Percentiles rank a stretch among this genome's conserved stretches.
phyloP scores from a whole-genome alignment of 2,888 invertebrate species.

The Oeneis ivallda region DNA sequence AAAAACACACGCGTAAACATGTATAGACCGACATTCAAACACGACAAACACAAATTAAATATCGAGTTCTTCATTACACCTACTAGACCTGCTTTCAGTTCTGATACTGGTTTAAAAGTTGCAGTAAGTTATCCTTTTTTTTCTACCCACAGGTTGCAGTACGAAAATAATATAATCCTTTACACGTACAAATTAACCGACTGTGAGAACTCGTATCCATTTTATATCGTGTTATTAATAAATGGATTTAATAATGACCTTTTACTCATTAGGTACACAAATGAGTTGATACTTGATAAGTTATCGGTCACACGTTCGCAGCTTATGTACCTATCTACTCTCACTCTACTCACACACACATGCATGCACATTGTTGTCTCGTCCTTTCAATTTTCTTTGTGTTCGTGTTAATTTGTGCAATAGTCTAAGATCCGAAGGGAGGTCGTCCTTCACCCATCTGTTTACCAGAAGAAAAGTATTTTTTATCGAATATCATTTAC shows the following conservation, averaged over 20 bases:
- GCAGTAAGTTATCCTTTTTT: not conserved
- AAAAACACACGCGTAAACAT: constrained; percentile 59
- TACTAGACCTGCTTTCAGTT: not conserved
- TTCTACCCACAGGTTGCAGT: not conserved
- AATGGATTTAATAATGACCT: constrained; percentile 19
- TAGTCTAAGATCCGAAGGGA: no score
- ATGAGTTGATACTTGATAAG: constrained; percentile 17
- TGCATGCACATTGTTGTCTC: no score
- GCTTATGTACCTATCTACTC: no score
- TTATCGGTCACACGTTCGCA: constrained; percentile 5
- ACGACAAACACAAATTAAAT: constrained; percentile 37
- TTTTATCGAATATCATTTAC: no score
- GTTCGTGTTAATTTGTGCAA: no score
- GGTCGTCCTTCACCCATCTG: no score
- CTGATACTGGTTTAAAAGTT: not conserved
- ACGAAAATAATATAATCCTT: not conserved
- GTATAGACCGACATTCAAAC: constrained; percentile 57
- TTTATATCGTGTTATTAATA: not conserved
- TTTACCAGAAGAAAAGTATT: no score
- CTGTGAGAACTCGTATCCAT: constrained; percentile 4
- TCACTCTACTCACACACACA: no score
- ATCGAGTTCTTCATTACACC: constrained; percentile 30
- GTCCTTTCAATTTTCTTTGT: no score
- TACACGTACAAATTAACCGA: not conserved
- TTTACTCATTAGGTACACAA: constrained; percentile 13